Percentiles rank a stretch among this genome's conserved stretches.
Conservation (phyloP, 2,113 vertebrate species). For the Cariama cristata region DNA sequence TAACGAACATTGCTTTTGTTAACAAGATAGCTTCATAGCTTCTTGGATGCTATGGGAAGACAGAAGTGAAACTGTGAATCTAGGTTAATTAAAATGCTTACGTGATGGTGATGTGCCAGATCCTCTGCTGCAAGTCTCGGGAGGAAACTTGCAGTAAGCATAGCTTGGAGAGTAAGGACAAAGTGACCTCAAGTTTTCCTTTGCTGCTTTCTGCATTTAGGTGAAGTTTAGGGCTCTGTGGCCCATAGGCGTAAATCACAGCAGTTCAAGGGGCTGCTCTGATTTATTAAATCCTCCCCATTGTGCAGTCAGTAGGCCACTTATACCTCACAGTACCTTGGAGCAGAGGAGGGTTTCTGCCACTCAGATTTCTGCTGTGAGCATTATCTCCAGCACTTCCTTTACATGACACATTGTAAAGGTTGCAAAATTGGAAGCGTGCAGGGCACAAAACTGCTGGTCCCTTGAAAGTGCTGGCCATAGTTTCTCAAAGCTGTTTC, state of each 20-base stretch:
- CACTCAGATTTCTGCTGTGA: background rate
- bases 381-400: background rate
- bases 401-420: background rate
- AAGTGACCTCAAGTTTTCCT: background rate
- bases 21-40: background rate
- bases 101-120: background rate
- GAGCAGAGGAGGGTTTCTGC: background rate
- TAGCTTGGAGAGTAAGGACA: background rate
- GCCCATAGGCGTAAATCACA: background rate
- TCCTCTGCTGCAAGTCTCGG: background rate
- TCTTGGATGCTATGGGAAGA: background rate
- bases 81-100: conserved; percentile 43
- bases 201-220: background rate
- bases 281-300: background rate
- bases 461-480: background rate
- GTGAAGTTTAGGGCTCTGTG: background rate
- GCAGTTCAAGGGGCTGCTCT: background rate
- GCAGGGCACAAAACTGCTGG: background rate
- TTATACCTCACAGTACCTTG: background rate
- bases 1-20: background rate
- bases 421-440: background rate
- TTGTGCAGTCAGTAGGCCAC: background rate
- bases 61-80: background rate
- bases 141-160: background rate
- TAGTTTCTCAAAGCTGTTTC: background rate